Percentiles rank a stretch among this genome's conserved stretches.
Conservation (phyloP, 2,888 invertebrate genomes). For the Rhaphigaster nebulosa region DNA sequence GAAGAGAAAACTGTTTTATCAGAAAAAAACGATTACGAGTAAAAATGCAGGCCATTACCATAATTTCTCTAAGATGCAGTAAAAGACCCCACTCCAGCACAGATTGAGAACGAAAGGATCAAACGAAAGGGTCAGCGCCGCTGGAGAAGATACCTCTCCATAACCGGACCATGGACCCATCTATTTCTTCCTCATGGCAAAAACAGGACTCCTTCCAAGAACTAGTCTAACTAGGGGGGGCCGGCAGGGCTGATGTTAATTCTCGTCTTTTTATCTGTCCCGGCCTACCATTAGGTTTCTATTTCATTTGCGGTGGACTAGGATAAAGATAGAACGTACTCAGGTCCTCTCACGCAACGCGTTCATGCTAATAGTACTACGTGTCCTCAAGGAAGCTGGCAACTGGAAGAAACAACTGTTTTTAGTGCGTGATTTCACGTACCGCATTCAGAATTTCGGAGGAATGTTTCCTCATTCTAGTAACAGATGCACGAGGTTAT, state of each 20-base stretch:
- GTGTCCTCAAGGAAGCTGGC: background rate
- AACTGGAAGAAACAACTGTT: slow-evolving; percentile 4
- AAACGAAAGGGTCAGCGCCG: background rate
- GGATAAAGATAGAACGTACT: background rate
- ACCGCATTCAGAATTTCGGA: background rate
- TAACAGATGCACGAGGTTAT: too few species aligned
- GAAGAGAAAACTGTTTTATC: background rate
- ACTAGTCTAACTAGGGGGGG: slow-evolving; percentile 25
- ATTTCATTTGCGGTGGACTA: background rate
- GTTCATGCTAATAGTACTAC: slow-evolving; percentile 18
- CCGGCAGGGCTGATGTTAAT: background rate
- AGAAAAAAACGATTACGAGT: background rate
- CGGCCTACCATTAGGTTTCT: slow-evolving; percentile 31
- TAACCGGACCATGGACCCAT: background rate
- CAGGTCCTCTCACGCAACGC: background rate
- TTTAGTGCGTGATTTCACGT: background rate
- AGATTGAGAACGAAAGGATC: background rate
- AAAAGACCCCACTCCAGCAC: background rate
- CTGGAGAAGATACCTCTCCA: background rate
- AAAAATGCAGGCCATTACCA: background rate
- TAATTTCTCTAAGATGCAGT: background rate
- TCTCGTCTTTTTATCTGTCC: slow-evolving; percentile 19
- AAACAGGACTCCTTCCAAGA: slow-evolving; percentile 27
- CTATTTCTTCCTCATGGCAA: slow-evolving; percentile 21
- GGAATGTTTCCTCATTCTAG: background rate